Base-by-base conservation (phyloP, 2,113 vertebrate species). In the Nematolebias whitei region DNA sequence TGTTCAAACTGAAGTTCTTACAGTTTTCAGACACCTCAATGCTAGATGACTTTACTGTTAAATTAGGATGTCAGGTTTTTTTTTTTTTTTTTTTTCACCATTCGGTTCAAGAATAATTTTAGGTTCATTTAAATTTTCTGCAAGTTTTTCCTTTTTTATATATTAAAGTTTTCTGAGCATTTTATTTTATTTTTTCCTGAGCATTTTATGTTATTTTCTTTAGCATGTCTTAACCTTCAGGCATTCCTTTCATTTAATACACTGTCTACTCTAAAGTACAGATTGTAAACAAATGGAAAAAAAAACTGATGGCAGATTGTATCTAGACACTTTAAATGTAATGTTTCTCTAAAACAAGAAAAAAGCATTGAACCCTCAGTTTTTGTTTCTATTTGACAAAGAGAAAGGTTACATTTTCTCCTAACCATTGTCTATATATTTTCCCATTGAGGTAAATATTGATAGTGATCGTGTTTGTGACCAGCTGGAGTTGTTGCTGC, bases 181-280 rank as follows among this genome's bases (percentile, higher is more conserved):
- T 16, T 29, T 29, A 29, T 29, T 29, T 29, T 29, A 29, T 22
- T 14, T 32, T 2, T 26, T 67, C 76, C 58, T 13, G 40, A 74
- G 68, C 76, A 71, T 29, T 16, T 26, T 62, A n/a, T n/a, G n/a
- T 24, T 38, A 48, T 68, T 55, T 39, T 49, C 44, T 51, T 38
- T 26, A 53, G 63, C 71, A 74, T 79, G 76, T 86, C 54, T 56
- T 69, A 74, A 60, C 38, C 48, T 71, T n/a, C n/a, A 76, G 81
- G 71, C 85, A 89, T 90, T 90, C 80, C 87, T 74, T 62, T 74
- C 18, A 29, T 80, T 71, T 66, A 1, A 71, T 65, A 41, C 29
- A 24, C 32, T 71, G 63, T 57, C 62, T 44, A 51, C n/a, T 76
- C 71, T 60, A 53, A 68, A 67, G 45, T 23, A n/a, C 43, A 52